Evolutionary conservation across 2,113 vertebrate genomes (phyloP).

Genomic region (Aptenodytes forsteri): DNA sequence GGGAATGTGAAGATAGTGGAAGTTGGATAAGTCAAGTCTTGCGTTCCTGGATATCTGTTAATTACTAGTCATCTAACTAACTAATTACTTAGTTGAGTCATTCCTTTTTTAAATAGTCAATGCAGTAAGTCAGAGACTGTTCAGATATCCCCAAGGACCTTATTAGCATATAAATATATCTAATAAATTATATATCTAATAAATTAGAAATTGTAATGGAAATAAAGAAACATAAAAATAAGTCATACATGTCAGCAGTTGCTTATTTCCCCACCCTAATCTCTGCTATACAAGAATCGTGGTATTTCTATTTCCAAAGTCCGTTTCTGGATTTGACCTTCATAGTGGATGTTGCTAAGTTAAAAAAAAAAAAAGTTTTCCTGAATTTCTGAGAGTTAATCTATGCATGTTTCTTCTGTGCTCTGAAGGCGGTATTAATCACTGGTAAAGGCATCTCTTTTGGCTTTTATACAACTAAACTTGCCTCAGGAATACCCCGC

Average conservation of each 20-base stretch:
- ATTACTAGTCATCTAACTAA: background rate
- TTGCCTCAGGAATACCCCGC: background rate
- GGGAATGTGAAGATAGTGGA: background rate
- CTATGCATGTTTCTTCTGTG: background rate
- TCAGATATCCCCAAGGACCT: background rate
- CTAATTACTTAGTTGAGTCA: background rate
- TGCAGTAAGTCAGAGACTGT: background rate
- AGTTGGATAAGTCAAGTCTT: background rate
- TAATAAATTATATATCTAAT: background rate
- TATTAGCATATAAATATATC: background rate
- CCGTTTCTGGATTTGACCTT: background rate
- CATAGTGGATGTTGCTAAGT: background rate
- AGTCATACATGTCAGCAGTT: background rate
- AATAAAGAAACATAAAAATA: background rate
- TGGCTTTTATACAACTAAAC: background rate
- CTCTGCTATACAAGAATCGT: background rate
- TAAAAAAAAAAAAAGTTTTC: background rate
- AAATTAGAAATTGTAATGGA: background rate
- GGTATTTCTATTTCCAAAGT: background rate
- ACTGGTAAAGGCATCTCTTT: background rate
- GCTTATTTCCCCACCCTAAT: background rate
- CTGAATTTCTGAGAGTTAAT: background rate
- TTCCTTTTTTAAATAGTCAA: background rate
- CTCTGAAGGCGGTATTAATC: background rate
- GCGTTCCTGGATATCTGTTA: background rate